These are phyloP conservation scores for Dione vanillae DNA, from an alignment of 2,888 invertebrate genomes.

Conservation along the genomic window DNA sequence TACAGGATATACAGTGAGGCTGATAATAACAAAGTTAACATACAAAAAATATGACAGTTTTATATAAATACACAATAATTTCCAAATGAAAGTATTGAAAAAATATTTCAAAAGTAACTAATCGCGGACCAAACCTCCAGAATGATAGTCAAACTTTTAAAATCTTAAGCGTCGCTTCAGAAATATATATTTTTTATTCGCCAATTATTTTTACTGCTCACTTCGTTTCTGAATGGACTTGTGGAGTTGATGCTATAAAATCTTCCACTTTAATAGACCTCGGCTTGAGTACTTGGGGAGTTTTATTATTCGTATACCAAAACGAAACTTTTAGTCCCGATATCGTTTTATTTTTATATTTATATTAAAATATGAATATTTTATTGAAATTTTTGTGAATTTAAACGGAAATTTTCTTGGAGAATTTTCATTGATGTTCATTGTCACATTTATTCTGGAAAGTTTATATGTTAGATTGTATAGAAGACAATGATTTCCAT, in stretches of 20 bases:
- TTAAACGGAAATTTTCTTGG: background rate
- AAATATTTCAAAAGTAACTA: background rate
- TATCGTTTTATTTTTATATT: slow-evolving; percentile 15
- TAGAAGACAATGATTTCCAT: too few relatives aligned
- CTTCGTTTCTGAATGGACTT: slow-evolving; percentile 39
- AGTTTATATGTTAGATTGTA: too few relatives aligned
- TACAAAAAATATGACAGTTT: background rate
- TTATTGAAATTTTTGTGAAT: background rate
- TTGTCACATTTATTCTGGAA: background rate
- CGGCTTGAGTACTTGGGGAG: slow-evolving; percentile 29
- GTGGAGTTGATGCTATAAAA: slow-evolving; percentile 41
- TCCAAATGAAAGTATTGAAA: background rate
- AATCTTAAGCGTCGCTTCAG: slow-evolving; percentile 19
- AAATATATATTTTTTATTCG: slow-evolving; percentile 42
- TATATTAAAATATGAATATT: slow-evolving; percentile 2
- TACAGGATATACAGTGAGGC: background rate
- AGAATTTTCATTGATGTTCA: background rate
- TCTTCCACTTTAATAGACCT: slow-evolving; percentile 37
- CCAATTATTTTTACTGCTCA: slow-evolving; percentile 43
- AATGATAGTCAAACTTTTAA: slow-evolving; percentile 23
- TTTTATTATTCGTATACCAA: slow-evolving; percentile 32
- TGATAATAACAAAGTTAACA: too few relatives aligned
- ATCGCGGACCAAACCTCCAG: background rate
- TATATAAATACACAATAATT: too few relatives aligned
- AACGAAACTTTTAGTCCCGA: slow-evolving; percentile 15